phyloP scores from a whole-genome alignment of 2,888 invertebrate species.

The Polyommatus icarus region DNA sequence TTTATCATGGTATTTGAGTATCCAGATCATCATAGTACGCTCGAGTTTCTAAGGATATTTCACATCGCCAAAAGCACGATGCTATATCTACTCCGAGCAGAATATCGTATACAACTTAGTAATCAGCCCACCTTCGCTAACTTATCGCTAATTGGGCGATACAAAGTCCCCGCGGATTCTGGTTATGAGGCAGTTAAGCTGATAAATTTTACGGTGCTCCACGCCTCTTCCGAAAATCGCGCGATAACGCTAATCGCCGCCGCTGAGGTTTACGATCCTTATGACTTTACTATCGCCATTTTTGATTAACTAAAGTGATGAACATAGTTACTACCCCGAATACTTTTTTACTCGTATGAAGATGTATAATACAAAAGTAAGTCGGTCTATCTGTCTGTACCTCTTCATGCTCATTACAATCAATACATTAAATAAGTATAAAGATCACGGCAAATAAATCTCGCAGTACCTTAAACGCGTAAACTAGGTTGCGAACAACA shows the following conservation, averaged over 20 bases:
- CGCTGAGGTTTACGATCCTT: constrained; percentile 17
- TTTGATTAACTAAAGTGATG: constrained; percentile 8
- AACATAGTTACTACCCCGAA: neutral
- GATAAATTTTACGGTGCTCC: constrained; percentile 31
- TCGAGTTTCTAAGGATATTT: neutral
- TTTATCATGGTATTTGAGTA: too few species aligned
- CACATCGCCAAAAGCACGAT: neutral
- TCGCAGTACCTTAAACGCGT: too few species aligned
- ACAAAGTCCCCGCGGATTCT: constrained; percentile 27
- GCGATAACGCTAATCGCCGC: constrained; percentile 36
- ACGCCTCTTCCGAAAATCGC: constrained; percentile 35
- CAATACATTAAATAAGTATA: too few species aligned
- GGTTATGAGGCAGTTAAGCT: constrained; percentile 31
- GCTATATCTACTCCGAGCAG: neutral
- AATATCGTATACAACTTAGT: constrained; percentile 10
- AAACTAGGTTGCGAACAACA: too few species aligned
- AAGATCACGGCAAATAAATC: too few species aligned
- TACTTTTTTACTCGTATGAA: too few species aligned
- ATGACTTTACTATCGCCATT: constrained; percentile 28
- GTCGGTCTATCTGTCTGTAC: too few species aligned
- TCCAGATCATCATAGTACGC: too few species aligned
- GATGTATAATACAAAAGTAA: too few species aligned
- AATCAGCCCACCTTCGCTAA: constrained; percentile 23
- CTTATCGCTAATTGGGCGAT: constrained; percentile 32
- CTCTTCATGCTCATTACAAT: too few species aligned